Evolutionary conservation across 2,888 invertebrate genomes (phyloP), one percentile per base, ranked within the genome.

Genomic region (Cybosia mesomella): DNA sequence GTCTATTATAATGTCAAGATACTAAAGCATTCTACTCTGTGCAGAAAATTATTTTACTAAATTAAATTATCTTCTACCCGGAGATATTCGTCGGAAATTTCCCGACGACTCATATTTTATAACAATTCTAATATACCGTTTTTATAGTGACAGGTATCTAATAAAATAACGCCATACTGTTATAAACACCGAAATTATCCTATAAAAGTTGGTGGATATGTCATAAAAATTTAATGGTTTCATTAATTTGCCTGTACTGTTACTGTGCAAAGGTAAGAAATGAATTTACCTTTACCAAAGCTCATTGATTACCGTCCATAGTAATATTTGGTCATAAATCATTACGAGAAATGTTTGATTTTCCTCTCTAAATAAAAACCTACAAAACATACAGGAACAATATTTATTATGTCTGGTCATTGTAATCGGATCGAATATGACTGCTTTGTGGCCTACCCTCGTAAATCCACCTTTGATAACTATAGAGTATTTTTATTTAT

Each of bases 131-230:
- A 81, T 79, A 72, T 74, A 73, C 60, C 43, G 57, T 64, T 79
- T 82, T 81, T 77, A 75, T 64, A 55, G 64, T 72, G 68, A 62
- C 72, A 73, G 77, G 79, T 77, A 72, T 69, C 72, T 69, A 76
- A 73, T 80, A 75, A 81, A 83, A 77, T 78, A 75, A 72, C 76
- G 72, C 76, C 68, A 57, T 67, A 65, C 58, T 62, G 75, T 71
- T 77, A 81, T 79, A 77, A 82, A 76, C 66, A 72, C 54, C 65
- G 63, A 75, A 76, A 76, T 69, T 72, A 66, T 70, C 66, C 58
- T 73, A 71, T 84, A 73, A 79, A 81, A 53, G 55, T 61, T 53
- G 59, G 64, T 11, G 21, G 67, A 58, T 67, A 68, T 70, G 76
- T 70, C 67, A 53, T 80, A 78, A 80, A 80, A 77, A 66, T 21